Evolutionary conservation across 92 coral and sea anemone species (phyloP).

Genomic region (Blastomussa wellsi): DNA sequence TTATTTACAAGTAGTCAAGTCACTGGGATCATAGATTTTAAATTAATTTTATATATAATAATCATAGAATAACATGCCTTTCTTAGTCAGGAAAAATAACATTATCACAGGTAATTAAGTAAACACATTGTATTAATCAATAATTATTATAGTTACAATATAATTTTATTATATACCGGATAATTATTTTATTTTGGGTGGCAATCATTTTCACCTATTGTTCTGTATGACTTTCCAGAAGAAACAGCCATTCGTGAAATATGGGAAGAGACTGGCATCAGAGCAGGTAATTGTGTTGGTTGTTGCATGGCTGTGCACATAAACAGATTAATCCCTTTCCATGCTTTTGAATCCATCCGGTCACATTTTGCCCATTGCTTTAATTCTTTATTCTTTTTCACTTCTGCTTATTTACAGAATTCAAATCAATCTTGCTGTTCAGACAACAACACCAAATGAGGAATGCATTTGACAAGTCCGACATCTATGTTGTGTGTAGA

Average conservation of each 20-base stretch:
- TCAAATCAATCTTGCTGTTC: slow-evolving; percentile 74
- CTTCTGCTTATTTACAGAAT: slow-evolving; percentile 54
- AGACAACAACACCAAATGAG: slow-evolving; percentile 85
- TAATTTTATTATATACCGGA: too few relatives aligned
- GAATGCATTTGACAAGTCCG: slow-evolving; percentile 79
- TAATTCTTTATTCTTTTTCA: neutral
- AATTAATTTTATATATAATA: too few relatives aligned
- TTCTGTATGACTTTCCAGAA: slow-evolving; percentile 35
- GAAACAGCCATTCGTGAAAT: slow-evolving; percentile 83
- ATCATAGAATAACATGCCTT: too few relatives aligned
- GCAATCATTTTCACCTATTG: neutral
- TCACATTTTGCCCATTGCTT: neutral
- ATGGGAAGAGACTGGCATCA: slow-evolving; percentile 83
- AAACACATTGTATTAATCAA: too few relatives aligned
- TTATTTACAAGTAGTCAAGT: too few relatives aligned
- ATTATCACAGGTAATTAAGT: too few relatives aligned
- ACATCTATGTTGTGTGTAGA: slow-evolving; percentile 76
- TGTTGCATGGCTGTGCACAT: too few relatives aligned
- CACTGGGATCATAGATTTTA: too few relatives aligned
- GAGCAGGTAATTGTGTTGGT: slow-evolving; percentile 58
- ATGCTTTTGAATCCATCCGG: neutral
- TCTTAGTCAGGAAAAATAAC: too few relatives aligned
- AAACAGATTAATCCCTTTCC: too few relatives aligned
- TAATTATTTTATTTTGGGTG: neutral
- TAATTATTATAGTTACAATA: too few relatives aligned